These are phyloP conservation scores for Luehdorfia chinensis DNA, from an alignment of 1,140 invertebrate species.

Conservation along the genomic window DNA sequence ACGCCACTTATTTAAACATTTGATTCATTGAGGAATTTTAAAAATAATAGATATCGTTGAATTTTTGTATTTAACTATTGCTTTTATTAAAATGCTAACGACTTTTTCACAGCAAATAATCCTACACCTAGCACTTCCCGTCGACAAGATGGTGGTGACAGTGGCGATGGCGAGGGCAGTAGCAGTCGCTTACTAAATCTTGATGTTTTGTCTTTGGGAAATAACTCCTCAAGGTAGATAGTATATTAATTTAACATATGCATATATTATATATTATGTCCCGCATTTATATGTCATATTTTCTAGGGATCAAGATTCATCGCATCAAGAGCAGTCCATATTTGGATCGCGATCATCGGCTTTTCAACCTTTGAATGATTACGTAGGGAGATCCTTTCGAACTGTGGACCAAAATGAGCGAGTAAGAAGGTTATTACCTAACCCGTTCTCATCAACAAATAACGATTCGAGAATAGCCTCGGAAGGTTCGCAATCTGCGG, in stretches of 20 bases:
- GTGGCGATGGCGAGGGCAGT: slow-evolving; percentile 34
- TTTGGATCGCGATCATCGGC: slow-evolving; percentile 61
- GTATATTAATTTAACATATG: not conserved
- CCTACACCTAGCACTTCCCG: slow-evolving; percentile 38
- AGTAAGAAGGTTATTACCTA: slow-evolving; percentile 50
- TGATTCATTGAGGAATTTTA: no score
- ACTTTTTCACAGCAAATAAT: slow-evolving; percentile 25
- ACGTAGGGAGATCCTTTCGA: slow-evolving; percentile 36
- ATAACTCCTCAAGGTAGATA: slow-evolving; percentile 37
- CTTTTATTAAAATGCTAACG: no score
- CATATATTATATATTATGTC: not conserved
- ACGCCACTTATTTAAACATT: no score
- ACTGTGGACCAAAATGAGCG: slow-evolving; percentile 44
- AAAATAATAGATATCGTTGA: no score
- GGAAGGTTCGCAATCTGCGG: slow-evolving; percentile 16
- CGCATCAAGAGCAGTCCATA: slow-evolving; percentile 33
- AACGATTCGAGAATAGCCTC: slow-evolving; percentile 23
- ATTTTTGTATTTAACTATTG: no score
- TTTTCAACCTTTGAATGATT: slow-evolving; percentile 56
- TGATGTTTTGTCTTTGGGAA: slow-evolving; percentile 54
- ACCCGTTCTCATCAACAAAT: slow-evolving; percentile 55
- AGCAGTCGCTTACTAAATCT: slow-evolving; percentile 56
- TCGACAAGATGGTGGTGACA: slow-evolving; percentile 35
- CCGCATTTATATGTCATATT: slow-evolving; percentile 12
- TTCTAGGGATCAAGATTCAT: slow-evolving; percentile 38